phyloP scores from a whole-genome alignment of 2,797 vertebrate species.

The Acridotheres tristis region DNA sequence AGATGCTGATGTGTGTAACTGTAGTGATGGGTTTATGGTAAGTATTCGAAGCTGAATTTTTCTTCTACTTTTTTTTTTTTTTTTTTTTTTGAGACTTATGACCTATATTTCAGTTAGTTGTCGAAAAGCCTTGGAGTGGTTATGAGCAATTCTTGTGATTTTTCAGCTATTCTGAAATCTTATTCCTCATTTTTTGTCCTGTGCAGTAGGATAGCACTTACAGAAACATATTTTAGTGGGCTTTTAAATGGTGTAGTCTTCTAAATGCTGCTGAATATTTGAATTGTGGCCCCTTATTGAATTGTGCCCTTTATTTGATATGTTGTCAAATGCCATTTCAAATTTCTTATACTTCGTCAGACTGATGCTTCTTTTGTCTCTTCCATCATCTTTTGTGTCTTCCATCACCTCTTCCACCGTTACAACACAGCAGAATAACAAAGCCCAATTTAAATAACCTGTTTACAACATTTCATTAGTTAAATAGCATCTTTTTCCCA shows the following conservation, averaged over 20 bases:
- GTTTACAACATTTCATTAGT: neutral
- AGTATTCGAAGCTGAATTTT: neutral
- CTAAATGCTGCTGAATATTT: neutral
- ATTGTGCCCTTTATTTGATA: neutral
- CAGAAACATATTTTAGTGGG: neutral
- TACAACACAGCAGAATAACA: neutral
- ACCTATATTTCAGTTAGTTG: constrained; percentile 5
- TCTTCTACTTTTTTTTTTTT: neutral
- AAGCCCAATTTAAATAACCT: neutral
- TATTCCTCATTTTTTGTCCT: neutral
- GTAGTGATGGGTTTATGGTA: constrained; percentile 4
- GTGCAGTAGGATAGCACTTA: neutral
- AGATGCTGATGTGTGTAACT: constrained; percentile 21
- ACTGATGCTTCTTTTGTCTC: neutral
- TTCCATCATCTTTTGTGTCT: neutral
- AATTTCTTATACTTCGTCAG: neutral
- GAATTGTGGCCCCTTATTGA: neutral
- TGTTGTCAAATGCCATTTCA: neutral
- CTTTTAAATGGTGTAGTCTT: neutral
- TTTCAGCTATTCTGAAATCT: neutral
- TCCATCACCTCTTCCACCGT: neutral
- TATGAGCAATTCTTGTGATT: neutral
- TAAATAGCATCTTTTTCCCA: neutral
- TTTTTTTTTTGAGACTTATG: neutral
- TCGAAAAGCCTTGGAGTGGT: neutral